Evolutionary conservation across 2,888 invertebrate genomes (phyloP).

Genomic region (Gasteruption jaculator): DNA sequence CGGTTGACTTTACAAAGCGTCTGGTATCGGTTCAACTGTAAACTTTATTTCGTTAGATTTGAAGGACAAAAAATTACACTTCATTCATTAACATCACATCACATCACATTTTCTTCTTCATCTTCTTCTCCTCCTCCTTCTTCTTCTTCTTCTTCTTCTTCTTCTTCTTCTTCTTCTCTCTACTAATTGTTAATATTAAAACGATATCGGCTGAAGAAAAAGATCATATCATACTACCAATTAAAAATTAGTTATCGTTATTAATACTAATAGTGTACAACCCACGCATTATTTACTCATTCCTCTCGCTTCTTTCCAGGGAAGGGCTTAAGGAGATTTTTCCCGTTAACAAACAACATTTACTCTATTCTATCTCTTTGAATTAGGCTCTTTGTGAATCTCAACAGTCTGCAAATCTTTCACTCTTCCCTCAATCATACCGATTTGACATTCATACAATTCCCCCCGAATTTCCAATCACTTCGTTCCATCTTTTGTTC

Average conservation of each 20-base stretch:
- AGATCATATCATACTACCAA: constrained; percentile 42
- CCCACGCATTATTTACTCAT: constrained; percentile 46
- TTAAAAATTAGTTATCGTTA: constrained; percentile 50
- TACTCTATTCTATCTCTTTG: constrained; percentile 35
- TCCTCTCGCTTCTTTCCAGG: constrained; percentile 29
- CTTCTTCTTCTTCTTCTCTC: no score
- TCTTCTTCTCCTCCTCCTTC: no score
- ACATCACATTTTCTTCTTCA: no score
- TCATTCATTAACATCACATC: constrained; percentile 46
- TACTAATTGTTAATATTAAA: constrained; percentile 49
- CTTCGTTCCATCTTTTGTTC: constrained; percentile 17
- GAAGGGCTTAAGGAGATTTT: no score
- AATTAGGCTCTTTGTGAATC: constrained; percentile 35
- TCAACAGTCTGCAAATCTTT: constrained; percentile 2
- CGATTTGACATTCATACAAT: no score
- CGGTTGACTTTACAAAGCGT: constrained; percentile 32
- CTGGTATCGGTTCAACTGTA: constrained; percentile 42
- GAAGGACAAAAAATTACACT: constrained; percentile 43
- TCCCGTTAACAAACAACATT: no score
- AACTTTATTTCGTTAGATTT: constrained; percentile 44
- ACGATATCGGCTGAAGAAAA: constrained; percentile 48
- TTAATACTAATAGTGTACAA: constrained; percentile 52
- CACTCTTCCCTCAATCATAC: constrained; percentile 2
- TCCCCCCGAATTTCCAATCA: no score
- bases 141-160: no score